These are phyloP conservation scores for Dyspetes luteomarginatus DNA, from an alignment of 2,888 invertebrate genomes.

Conservation along the genomic window DNA sequence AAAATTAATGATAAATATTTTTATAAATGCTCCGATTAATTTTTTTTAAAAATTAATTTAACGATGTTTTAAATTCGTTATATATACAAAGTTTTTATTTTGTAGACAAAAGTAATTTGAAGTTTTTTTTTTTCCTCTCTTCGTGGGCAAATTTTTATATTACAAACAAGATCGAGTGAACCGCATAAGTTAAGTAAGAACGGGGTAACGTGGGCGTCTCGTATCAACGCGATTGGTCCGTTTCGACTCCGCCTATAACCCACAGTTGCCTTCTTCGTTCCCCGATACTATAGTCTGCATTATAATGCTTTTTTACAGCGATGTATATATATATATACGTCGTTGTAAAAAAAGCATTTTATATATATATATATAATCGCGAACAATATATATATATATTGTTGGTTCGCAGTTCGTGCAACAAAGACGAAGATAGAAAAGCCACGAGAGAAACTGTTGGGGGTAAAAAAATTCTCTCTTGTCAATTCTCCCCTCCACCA, in stretches of 20 bases:
- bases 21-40: background rate
- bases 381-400: constrained; percentile 7
- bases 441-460: constrained; percentile 51
- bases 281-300: constrained; percentile 31
- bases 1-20: background rate
- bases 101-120: constrained; percentile 5
- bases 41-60: background rate
- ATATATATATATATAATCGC: background rate
- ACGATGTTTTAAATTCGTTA: background rate
- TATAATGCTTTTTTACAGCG: constrained; percentile 35
- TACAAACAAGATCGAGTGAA: constrained; percentile 54
- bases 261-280: constrained; percentile 74
- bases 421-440: constrained; percentile 60
- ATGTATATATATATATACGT: background rate
- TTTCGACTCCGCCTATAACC: constrained; percentile 81
- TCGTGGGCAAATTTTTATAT: too few relatives aligned
- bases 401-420: constrained; percentile 46
- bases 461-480: constrained; percentile 6
- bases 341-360: too few relatives aligned
- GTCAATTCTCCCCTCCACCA: constrained; percentile 40
- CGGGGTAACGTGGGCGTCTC: constrained; percentile 80
- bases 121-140: background rate
- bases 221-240: constrained; percentile 80
- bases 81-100: too few relatives aligned
- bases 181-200: constrained; percentile 72